Base-by-base conservation (phyloP, 2,888 invertebrate species). In the Luffia ferchaultella region DNA sequence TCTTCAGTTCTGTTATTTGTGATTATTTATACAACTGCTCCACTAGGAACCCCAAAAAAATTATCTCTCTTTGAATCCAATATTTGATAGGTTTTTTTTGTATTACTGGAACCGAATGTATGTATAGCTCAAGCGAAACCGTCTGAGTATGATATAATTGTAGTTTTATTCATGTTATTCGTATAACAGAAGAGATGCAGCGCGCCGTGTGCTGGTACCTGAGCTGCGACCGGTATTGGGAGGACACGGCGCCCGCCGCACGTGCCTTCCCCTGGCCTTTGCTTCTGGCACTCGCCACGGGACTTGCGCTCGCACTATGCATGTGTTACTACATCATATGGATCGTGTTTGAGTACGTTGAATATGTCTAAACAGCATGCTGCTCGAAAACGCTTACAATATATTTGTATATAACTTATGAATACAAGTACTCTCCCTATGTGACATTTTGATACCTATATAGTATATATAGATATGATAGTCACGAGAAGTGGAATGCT, bases 321-420 rank as follows among this genome's bases (percentile, higher is more conserved):
- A 90, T 94, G 75, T 95, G 95, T 76, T 96, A 96, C 74, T 95
- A 95, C 79, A 90, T 96, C 64, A 93, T 95, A 61, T 96, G 95
- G 92, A 92, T 95, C 59, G 88, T 95, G 53, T 95, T 94, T 77
- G 95, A 95, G 96, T 96, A 85, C 90, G 92, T 89, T 61, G 7
- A 42, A 15, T 40, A 40, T 40, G 15, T 40, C 7, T 40, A 40
- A 40, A 40, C 15, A 7, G 7, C 9, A 40, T 40, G 15, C 15
- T 40, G 15, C 7, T 9, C 15, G 15, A 40, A 40, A 40, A 15
- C 7, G 15, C 7, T 9, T 43, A 43, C 5, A 43, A 7, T 45
- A 7, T 3, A 2, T 45, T 3, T n/a, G 18, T 18, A 3, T 45
- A 45, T 5, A 18, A 45, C 18, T 5, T 16, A 43, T 43, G 16